These are phyloP conservation scores for Scortum barcoo DNA, from an alignment of 2,113 vertebrate genomes.

Conservation along the genomic window DNA sequence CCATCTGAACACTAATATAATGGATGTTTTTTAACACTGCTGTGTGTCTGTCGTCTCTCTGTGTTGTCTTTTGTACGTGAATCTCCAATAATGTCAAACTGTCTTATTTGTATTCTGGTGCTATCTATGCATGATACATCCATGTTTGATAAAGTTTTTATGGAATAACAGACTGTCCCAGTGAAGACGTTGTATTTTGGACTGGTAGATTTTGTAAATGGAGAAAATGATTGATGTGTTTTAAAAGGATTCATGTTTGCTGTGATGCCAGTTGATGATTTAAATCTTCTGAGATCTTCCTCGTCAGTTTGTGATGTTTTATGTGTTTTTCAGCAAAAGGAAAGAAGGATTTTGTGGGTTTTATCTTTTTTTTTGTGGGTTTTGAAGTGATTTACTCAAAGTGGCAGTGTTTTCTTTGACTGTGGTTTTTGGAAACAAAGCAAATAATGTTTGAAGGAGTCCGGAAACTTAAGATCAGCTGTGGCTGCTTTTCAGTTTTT, in stretches of 20 bases:
- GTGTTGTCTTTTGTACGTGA: constrained; percentile 39
- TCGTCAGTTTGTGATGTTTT: not conserved
- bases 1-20: not conserved
- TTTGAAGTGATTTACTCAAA: not conserved
- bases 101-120: constrained; percentile 89
- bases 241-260: not conserved
- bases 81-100: not conserved
- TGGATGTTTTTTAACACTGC: constrained; percentile 21
- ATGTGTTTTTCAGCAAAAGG: not conserved
- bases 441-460: not conserved
- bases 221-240: constrained; percentile 18
- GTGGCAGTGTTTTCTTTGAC: not conserved
- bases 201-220: constrained; percentile 71
- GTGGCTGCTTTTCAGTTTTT: not conserved
- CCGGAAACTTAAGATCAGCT: not conserved
- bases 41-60: not conserved
- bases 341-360: not conserved
- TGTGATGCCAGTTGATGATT: not conserved
- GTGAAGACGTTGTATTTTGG: constrained; percentile 86
- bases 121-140: constrained; percentile 87
- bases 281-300: not conserved
- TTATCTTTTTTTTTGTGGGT: not conserved
- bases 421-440: not conserved
- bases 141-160: constrained; percentile 89
- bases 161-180: constrained; percentile 83